Evolutionary conservation across 2,888 invertebrate species (phyloP).

Genomic region (Lycaena phlaeas): DNA sequence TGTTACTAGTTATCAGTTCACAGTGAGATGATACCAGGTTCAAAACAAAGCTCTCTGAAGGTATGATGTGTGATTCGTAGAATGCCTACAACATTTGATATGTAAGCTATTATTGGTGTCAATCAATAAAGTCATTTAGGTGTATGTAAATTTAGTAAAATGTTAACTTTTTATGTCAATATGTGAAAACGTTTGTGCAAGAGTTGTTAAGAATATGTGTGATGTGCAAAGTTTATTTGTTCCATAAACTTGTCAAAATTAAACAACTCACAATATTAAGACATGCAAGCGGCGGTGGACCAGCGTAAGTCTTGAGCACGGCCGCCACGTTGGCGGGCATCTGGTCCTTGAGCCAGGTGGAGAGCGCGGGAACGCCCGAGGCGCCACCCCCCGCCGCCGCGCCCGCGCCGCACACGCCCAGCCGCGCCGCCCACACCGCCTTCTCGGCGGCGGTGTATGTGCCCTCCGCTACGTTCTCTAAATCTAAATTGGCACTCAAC

Average conservation of each 20-base stretch:
- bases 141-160: too few species aligned
- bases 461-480: constrained; percentile 38
- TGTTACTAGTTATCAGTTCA: constrained; percentile 52
- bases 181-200: too few species aligned
- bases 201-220: too few species aligned
- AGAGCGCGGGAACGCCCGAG: constrained; percentile 42
- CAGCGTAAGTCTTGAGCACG: constrained; percentile 42
- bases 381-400: constrained; percentile 29
- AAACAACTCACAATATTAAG: constrained; percentile 33
- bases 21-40: constrained; percentile 75
- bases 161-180: too few species aligned
- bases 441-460: constrained; percentile 32
- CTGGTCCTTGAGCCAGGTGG: constrained; percentile 50
- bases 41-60: constrained; percentile 87
- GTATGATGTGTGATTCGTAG: constrained; percentile 84
- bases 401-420: constrained; percentile 42
- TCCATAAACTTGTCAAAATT: too few species aligned
- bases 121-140: too few species aligned
- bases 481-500: constrained; percentile 47
- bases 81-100: constrained; percentile 70
- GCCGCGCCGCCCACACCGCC: constrained; percentile 39
- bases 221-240: too few species aligned
- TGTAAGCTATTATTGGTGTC: not conserved
- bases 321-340: constrained; percentile 42
- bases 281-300: constrained; percentile 42